A percentile compares a stretch with the other conserved stretches of the same genome.
phyloP scores from a whole-genome alignment of 2,113 vertebrate species.

The Castor canadensis region DNA sequence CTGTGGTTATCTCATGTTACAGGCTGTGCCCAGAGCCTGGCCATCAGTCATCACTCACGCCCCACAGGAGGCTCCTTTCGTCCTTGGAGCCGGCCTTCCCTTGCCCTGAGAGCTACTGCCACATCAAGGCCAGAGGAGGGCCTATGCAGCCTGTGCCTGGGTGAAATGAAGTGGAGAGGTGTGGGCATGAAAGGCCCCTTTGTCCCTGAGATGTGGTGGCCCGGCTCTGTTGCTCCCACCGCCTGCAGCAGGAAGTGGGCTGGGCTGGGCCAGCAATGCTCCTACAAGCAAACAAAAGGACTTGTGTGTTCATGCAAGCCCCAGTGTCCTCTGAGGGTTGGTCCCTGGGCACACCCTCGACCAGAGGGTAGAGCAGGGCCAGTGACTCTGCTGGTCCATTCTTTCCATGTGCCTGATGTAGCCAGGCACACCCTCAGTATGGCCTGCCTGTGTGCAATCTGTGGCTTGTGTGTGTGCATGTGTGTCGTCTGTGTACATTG shows the following conservation, averaged over 20 bases:
- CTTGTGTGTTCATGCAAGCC: conserved; percentile 4
- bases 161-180: too few relatives aligned
- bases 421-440: too few relatives aligned
- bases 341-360: neutral
- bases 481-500: too few relatives aligned
- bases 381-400: fast-evolving
- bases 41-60: fast-evolving
- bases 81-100: fast-evolving
- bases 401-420: neutral
- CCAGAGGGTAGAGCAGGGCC: fast-evolving
- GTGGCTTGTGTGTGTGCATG: too few relatives aligned
- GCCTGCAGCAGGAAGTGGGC: conserved; percentile 76
- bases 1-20: fast-evolving
- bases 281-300: conserved; percentile 28
- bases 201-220: conserved; percentile 77
- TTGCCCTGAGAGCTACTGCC: fast-evolving
- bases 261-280: conserved; percentile 58
- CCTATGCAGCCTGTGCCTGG: conserved; percentile 73
- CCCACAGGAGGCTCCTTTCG: fast-evolving
- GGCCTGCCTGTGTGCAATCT: too few relatives aligned
- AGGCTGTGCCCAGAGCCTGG: neutral
- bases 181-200: conserved; percentile 85
- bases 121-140: conserved; percentile 41
- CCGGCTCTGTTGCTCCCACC: conserved; percentile 65
- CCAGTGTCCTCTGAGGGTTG: conserved; percentile 14